Base-by-base conservation (phyloP, 2,888 invertebrate species). In the Hydroisotoma schaefferi region DNA sequence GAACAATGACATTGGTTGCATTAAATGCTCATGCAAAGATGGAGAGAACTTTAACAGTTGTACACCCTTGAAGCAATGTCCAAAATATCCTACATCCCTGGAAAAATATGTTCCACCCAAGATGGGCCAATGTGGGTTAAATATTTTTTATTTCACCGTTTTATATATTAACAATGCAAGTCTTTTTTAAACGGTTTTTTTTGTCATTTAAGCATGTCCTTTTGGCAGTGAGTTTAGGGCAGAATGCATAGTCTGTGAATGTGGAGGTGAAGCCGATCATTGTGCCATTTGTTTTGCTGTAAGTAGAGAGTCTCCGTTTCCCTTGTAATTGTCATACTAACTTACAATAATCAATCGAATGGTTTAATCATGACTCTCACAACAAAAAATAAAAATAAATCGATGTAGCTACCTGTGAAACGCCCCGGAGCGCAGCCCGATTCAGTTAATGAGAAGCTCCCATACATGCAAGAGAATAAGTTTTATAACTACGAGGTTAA, bases 241-340 rank as follows among this genome's bases (percentile, higher is more conserved):
- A 15, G 40, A 40, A 15, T 40, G 40, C n/a, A 40, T 20, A 5
- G n/a, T 40, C 20, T 40, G 40, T 40, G 40, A 5, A 15, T 40
- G 40, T 40, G 5, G n/a, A 5, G 40, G 40, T 18, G 40, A 5
- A 4, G 40, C 8, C 5, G 40, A 40, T 40, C 40, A 40, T 20
- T 40, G 40, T 40, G 40, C 40, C 20, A 18, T 40, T 18, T 40
- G 40, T 15, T 40, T 40, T 15, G 40, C 40, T 40, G 40, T 40
- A 40, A 40, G 40, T 40, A 5, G 8, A 6, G 33, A 33, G 15
- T 33, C 15, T 15, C 15, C 8, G 15, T 10, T 10, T 33, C n/a
- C n/a, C n/a, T n/a, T n/a, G n/a, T n/a, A n/a, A n/a, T n/a, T n/a
- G n/a, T n/a, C n/a, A n/a, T n/a, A n/a, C n/a, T 33, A 33, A 33